A percentile compares a stretch with the other conserved stretches of the same genome.
phyloP scores from a whole-genome alignment of 1,140 invertebrate species.

The Pseudomyrmex sp. region DNA sequence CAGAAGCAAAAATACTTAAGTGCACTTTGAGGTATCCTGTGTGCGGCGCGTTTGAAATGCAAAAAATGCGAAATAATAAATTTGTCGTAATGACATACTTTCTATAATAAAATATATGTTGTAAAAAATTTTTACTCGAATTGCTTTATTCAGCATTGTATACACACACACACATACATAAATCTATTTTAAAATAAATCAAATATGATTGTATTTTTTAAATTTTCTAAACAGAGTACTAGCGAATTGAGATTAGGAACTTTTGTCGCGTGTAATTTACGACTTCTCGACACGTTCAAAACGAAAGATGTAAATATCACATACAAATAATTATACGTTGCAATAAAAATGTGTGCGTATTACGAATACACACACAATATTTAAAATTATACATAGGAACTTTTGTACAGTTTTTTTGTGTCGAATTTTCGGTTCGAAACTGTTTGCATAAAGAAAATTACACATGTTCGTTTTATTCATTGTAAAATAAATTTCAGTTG shows the following conservation, averaged over 20 bases:
- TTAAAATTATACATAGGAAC: too few species aligned
- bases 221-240: too few species aligned
- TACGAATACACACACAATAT: too few species aligned
- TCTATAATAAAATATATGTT: not conserved
- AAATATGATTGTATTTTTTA: too few species aligned
- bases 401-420: not conserved
- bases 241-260: too few species aligned
- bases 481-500: not conserved
- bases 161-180: too few species aligned
- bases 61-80: constrained; percentile 1
- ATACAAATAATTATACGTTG: too few species aligned
- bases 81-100: not conserved
- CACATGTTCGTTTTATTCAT: not conserved
- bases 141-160: not conserved
- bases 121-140: not conserved
- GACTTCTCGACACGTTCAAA: too few species aligned
- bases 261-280: too few species aligned
- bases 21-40: not conserved
- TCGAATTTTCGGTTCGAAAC: constrained; percentile 1
- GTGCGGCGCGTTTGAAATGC: constrained; percentile 23
- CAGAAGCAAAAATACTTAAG: not conserved
- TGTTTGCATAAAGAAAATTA: not conserved
- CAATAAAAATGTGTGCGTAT: too few species aligned
- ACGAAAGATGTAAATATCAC: too few species aligned
- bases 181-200: too few species aligned